Percentiles rank a stretch among this genome's conserved stretches.
These are phyloP conservation scores for Atta colombica DNA, from an alignment of 1,140 invertebrate genomes.

Conservation along the genomic window DNA sequence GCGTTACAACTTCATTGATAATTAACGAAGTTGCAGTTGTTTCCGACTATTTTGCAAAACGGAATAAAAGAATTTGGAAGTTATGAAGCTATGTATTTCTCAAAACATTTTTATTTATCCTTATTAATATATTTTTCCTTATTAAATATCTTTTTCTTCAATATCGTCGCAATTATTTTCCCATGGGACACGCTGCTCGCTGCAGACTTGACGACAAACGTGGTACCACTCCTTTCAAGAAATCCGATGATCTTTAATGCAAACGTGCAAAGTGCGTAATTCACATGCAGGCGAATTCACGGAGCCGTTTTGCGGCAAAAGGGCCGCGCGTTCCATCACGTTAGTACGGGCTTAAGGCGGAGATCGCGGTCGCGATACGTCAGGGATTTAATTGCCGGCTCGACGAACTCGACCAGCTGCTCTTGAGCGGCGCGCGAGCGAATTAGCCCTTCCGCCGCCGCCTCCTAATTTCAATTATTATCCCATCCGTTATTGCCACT, in stretches of 20 bases:
- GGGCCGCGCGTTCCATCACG: conserved; percentile 60
- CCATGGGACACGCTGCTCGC: background rate
- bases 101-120: no score
- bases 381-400: conserved; percentile 73
- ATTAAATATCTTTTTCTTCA: background rate
- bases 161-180: background rate
- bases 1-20: background rate
- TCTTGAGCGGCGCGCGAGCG: conserved; percentile 36
- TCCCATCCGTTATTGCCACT: conserved; percentile 74
- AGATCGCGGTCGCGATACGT: conserved; percentile 71
- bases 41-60: background rate
- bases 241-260: conserved; percentile 5
- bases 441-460: conserved; percentile 64
- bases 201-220: background rate
- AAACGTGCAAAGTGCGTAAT: conserved; percentile 43
- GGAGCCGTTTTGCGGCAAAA: conserved; percentile 37
- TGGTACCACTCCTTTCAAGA: conserved; percentile 8
- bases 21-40: background rate
- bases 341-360: conserved; percentile 72
- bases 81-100: background rate
- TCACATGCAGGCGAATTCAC: conserved; percentile 14
- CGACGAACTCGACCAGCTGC: conserved; percentile 56
- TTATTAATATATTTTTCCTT: background rate
- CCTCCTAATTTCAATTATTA: conserved; percentile 78
- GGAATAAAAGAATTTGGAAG: background rate